These are phyloP conservation scores for Chlorospingus semifuscus DNA, from an alignment of 2,797 vertebrate genomes.

Conservation along the genomic window DNA sequence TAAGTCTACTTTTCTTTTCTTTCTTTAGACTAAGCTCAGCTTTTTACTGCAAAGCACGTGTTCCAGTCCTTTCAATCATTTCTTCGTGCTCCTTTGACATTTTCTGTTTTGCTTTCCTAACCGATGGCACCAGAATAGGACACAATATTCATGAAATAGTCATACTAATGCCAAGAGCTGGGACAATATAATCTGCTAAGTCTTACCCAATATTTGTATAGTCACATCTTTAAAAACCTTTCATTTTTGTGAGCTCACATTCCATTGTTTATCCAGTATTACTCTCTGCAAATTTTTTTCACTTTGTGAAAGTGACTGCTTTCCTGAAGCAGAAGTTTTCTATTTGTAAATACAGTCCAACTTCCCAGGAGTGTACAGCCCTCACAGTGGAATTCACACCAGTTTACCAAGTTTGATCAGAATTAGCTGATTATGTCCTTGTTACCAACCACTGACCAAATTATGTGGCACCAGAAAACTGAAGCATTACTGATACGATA, in stretches of 20 bases:
- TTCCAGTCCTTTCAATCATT: background rate
- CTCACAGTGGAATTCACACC: background rate
- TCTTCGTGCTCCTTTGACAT: background rate
- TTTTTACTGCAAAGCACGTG: background rate
- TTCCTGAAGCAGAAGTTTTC: background rate
- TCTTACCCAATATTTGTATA: slow-evolving; percentile 13
- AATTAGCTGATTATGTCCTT: background rate
- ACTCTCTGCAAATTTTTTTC: background rate
- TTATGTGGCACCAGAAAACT: background rate
- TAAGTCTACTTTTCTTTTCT: background rate
- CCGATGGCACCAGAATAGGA: background rate
- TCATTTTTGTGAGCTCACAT: slow-evolving; percentile 10
- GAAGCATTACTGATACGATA: background rate
- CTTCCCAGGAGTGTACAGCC: background rate
- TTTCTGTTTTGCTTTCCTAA: slow-evolving; percentile 11
- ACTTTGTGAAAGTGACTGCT: background rate
- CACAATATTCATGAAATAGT: background rate
- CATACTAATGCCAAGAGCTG: background rate
- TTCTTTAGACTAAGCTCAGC: background rate
- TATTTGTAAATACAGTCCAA: background rate
- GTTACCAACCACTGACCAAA: background rate
- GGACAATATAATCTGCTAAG: background rate
- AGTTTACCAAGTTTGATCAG: background rate
- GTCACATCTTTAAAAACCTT: background rate
- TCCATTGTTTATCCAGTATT: slow-evolving; percentile 12